phyloP scores from a whole-genome alignment of 1,140 invertebrate species.

The Bombus ignitus region DNA sequence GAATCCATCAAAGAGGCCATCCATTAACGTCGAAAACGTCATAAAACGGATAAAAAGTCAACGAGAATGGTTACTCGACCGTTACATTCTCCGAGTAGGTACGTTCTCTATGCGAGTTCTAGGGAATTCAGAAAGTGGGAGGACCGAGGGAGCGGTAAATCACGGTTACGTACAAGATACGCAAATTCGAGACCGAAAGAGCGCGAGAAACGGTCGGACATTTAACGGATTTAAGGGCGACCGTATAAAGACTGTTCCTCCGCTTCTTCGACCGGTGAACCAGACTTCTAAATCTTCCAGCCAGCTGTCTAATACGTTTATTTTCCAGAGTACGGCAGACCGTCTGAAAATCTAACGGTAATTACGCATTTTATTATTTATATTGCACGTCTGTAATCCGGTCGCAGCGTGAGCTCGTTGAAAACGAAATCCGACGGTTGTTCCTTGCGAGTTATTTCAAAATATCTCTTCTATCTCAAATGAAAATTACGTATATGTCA shows the following conservation, averaged over 20 bases:
- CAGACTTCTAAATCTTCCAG: conserved; percentile 37
- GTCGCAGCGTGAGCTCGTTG: conserved; percentile 65
- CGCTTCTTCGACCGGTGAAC: conserved; percentile 4
- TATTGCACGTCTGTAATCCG: conserved; percentile 62
- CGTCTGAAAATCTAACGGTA: conserved; percentile 55
- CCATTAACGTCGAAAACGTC: neutral
- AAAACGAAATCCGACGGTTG: conserved; percentile 61
- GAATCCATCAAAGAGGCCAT: neutral
- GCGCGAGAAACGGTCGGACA: conserved; percentile 1
- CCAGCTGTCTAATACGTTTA: conserved; percentile 40
- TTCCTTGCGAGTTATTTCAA: conserved; percentile 26
- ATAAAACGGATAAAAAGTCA: neutral
- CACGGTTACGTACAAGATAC: neutral
- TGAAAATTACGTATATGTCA: neutral
- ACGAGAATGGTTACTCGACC: neutral
- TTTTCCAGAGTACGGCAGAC: conserved; percentile 40
- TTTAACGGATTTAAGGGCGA: conserved; percentile 37
- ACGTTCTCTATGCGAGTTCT: neutral
- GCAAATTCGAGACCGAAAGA: neutral
- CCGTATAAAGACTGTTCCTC: conserved; percentile 31
- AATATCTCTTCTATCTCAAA: neutral
- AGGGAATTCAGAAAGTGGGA: neutral
- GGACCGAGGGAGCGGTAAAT: neutral
- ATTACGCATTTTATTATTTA: conserved; percentile 65
- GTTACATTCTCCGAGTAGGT: neutral